Conservation (phyloP, 2,888 invertebrate species). For the Agrilus biguttatus region DNA sequence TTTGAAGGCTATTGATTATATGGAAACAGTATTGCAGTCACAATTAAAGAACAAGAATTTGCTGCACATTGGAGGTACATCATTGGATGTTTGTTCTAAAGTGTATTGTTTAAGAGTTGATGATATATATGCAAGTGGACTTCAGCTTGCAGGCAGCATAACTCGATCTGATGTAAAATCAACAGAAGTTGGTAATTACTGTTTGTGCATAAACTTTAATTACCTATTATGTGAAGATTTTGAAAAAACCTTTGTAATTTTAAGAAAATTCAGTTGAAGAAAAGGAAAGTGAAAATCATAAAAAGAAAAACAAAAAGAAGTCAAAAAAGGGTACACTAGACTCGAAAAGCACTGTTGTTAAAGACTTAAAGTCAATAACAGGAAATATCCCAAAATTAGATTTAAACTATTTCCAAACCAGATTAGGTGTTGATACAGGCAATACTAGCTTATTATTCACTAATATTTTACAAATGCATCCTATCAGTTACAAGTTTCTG, state of each 20-base stretch:
- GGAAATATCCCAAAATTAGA: slow-evolving; percentile 17
- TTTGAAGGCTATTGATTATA: slow-evolving; percentile 72
- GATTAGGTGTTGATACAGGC: slow-evolving; percentile 16
- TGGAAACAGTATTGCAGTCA: slow-evolving; percentile 54
- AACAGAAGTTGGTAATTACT: not conserved
- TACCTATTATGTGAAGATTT: too few relatives aligned
- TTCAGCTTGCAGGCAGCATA: slow-evolving; percentile 61
- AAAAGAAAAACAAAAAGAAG: slow-evolving; percentile 13
- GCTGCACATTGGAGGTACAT: slow-evolving; percentile 68
- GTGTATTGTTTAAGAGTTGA: slow-evolving; percentile 83
- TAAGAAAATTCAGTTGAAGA: slow-evolving; percentile 2
- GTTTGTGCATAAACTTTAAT: too few relatives aligned
- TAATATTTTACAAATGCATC: slow-evolving; percentile 14
- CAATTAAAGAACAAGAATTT: slow-evolving; percentile 55
- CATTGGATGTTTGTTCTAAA: slow-evolving; percentile 77
- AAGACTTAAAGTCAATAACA: slow-evolving; percentile 14
- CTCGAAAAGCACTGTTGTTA: slow-evolving; percentile 15
- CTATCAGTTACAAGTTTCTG: slow-evolving; percentile 14
- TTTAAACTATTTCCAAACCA: slow-evolving; percentile 18
- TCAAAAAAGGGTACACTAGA: slow-evolving; percentile 9
- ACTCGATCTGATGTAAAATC: slow-evolving; percentile 16
- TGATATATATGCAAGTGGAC: slow-evolving; percentile 63
- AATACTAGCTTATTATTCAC: slow-evolving; percentile 20
- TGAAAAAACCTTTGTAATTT: too few relatives aligned
- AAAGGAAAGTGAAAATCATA: slow-evolving; percentile 8